Evolutionary conservation across 2,888 invertebrate species (phyloP), one percentile per base, ranked within the genome.

Genomic region (Nycteola revayana): DNA sequence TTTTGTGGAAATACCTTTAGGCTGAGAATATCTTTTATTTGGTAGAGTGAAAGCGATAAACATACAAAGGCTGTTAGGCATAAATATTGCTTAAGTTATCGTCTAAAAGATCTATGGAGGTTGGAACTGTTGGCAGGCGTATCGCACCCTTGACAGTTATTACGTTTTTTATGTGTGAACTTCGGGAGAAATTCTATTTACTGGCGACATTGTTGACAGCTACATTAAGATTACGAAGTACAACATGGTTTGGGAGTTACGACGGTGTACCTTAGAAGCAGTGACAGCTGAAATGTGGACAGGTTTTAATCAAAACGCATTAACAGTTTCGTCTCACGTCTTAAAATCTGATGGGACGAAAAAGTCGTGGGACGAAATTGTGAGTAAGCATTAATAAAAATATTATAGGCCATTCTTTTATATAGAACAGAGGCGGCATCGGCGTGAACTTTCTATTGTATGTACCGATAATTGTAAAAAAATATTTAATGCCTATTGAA

Each of bases 101-200:
- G 69, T 52, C 45, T 57, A 44, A 51, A 65, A 71, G 71, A 75
- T 68, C 71, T 72, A 72, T 66, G 60, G 65, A 48, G 60, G 63
- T 59, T 55, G 58, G 58, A 61, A 49, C 14, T 3, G 14, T 14
- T 14, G 55, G 60, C 63, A 50, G 56, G 55, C 60, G 66, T 75
- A 78, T 80, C 69, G 73, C 63, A 57, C 54, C 61, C 63, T 36
- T 68, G 80, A 76, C 81, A 78, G 69, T 77, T 82, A 83, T 82
- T 77, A 69, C 72, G 56, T 61, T 71, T 73, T 79, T 77, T 78
- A 78, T 73, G 70, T 63, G 64, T 66, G 63, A 79, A 75, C 67
- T 74, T 73, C 47, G 61, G 50, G 59, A 41, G 59, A 72, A 73
- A 76, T 74, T 78, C 70, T 73, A 73, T 78, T 79, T 75, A 71